Base-by-base conservation (phyloP, 2,888 invertebrate genomes). In the Ormia ochracea region DNA sequence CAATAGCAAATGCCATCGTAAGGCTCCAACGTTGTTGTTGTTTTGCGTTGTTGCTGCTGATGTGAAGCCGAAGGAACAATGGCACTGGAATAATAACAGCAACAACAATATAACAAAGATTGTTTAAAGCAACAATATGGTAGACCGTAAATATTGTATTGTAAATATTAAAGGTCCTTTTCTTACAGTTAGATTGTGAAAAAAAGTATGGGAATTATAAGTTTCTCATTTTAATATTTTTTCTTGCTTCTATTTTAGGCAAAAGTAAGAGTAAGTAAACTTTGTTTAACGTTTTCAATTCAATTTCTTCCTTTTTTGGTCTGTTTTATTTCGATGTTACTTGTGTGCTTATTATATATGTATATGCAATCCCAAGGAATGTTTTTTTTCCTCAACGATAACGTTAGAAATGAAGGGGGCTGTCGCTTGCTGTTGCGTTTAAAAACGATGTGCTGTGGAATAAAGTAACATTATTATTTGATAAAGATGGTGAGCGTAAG, bases 401-500 rank as follows among this genome's bases (percentile, higher is more conserved):
- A 33, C 31, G 3, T 12, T 28, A 3, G 31, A n/a, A n/a, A n/a
- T n/a, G 59, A 59, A 41, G 52, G 69, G 36, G 31, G 65, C 38
- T 52, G 58, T 33, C 31, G 41, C 23, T 72, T 45, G 41, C 56
- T 50, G 58, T 48, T 61, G 54, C 19, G 41, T 23, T 45, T 19
- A 54, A 56, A 21, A 54, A 54, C 26, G 72, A 14, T 79, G 79
- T 75, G 74, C 70, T 63, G 23, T 69, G 63, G 70, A 70, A 77
- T 74, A 63, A 58, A 72, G 78, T 87, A 87, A 85, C 86, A 87
- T 87, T 87, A 87, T 87, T 87, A 87, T 87, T 87, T 87, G 87
- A 87, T 87, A 87, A 87, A 87, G 88, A 87, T 87, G 86, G 85
- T 86, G 86, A 86, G 85, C 86, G 86, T 87, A 87, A 87, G 85